Percentiles rank a stretch among this genome's conserved stretches.
These are phyloP conservation scores for Eidolon helvum DNA, from an alignment of 2,113 vertebrate genomes.

Conservation along the genomic window DNA sequence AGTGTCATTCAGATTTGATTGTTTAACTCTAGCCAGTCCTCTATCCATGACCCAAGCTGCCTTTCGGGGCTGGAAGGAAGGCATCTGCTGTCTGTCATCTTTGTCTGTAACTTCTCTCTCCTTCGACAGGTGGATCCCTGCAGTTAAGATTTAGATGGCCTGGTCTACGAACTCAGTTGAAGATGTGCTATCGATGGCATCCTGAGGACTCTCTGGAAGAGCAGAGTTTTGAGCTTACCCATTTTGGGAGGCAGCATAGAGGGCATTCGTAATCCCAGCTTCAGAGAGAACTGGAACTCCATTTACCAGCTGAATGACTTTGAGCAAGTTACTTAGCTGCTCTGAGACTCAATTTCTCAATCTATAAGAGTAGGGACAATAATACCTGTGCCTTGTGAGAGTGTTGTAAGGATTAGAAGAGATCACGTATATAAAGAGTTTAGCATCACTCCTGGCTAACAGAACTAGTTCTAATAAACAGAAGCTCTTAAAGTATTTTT, in stretches of 20 bases:
- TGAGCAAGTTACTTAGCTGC: background rate
- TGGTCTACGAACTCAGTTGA: background rate
- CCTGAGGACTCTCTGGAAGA: background rate
- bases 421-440: background rate
- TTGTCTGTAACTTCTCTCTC: background rate
- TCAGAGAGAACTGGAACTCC: background rate
- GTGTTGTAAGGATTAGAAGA: background rate
- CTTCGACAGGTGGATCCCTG: background rate
- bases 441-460: background rate
- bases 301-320: background rate
- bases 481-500: background rate
- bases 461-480: background rate
- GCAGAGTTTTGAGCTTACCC: background rate
- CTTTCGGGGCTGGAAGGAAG: background rate
- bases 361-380: background rate
- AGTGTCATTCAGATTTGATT: background rate
- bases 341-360: background rate
- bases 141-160: background rate
- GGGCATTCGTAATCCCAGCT: background rate
- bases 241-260: background rate
- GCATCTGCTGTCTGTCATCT: background rate
- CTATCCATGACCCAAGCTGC: background rate
- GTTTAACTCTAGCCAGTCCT: background rate
- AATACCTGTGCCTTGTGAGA: background rate
- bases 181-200: background rate